These are phyloP conservation scores for Drosophila longiperda DNA, from an alignment of 2,888 invertebrate genomes.

Conservation along the genomic window DNA sequence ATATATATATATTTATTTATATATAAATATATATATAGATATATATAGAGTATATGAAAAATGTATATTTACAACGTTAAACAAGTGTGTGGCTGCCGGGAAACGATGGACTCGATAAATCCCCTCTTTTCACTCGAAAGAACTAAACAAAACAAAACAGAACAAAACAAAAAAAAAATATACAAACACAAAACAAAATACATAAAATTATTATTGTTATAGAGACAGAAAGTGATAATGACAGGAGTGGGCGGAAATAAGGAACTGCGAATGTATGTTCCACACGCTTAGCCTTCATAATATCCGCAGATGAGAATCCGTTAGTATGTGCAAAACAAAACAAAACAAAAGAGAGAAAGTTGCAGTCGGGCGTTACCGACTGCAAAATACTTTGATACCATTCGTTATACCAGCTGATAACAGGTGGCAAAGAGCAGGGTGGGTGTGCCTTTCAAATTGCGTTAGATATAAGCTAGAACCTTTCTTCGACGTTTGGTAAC, in stretches of 20 bases:
- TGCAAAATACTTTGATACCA: too few species aligned
- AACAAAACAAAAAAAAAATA: constrained; percentile 3
- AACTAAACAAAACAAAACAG: constrained; percentile 6
- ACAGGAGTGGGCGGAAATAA: constrained; percentile 1
- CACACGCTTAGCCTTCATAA: constrained; percentile 52
- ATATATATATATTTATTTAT: constrained; percentile 25
- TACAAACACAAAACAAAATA: constrained; percentile 15
- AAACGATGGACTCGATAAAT: constrained; percentile 6
- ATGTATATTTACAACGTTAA: constrained; percentile 71
- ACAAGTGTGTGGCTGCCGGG: constrained; percentile 35
- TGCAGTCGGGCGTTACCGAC: too few species aligned
- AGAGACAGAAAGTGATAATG: constrained; percentile 9
- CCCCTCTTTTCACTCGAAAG: constrained; percentile 3
- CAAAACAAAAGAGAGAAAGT: neutral
- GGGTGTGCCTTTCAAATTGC: too few species aligned
- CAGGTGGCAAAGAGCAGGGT: too few species aligned
- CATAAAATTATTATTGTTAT: neutral
- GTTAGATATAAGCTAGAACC: too few species aligned
- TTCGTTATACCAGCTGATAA: too few species aligned
- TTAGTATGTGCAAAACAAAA: constrained; percentile 31
- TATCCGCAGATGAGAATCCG: constrained; percentile 40
- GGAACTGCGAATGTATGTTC: constrained; percentile 1
- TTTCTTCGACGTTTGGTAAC: too few species aligned
- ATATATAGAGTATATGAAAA: constrained; percentile 51
- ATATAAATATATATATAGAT: constrained; percentile 43